phyloP scores from a whole-genome alignment of 2,113 vertebrate species.

The Cephalopholis sonnerati region DNA sequence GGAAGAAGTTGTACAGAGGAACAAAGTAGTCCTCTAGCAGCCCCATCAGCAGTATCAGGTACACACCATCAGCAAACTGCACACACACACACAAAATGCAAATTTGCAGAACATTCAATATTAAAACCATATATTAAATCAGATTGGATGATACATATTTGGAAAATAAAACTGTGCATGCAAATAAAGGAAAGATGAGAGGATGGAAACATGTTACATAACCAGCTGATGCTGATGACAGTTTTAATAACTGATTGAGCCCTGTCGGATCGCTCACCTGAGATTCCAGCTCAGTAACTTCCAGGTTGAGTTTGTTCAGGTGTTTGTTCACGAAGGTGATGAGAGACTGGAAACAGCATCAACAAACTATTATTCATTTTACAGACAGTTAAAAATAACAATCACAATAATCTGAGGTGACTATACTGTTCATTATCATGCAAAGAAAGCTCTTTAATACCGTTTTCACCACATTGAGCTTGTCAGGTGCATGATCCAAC shows the following conservation, averaged over 20 bases:
- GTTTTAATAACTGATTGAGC: not conserved
- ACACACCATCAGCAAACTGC: conserved; percentile 98
- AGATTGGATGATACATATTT: not conserved
- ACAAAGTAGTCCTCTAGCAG: conserved; percentile 96
- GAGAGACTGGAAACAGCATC: conserved; percentile 87
- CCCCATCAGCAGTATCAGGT: conserved; percentile 95
- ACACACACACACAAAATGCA: conserved; percentile 34
- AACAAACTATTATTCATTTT: not conserved
- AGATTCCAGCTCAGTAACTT: conserved; percentile 97
- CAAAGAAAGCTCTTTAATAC: conserved; percentile 71
- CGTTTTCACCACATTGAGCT: conserved; percentile 98
- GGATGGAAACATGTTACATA: not conserved
- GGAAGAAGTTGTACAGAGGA: conserved; percentile 94
- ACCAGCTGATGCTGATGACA: too few relatives aligned
- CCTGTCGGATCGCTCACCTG: conserved; percentile 85
- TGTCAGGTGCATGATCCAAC: conserved; percentile 97
- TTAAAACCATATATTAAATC: not conserved
- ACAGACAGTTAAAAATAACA: not conserved
- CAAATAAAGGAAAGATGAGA: not conserved
- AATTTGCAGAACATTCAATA: not conserved
- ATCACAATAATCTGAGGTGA: not conserved
- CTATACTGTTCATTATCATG: not conserved
- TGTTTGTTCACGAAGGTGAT: conserved; percentile 99
- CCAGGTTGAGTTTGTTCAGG: conserved; percentile 97
- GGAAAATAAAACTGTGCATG: not conserved